Evolutionary conservation across 2,797 vertebrate species (phyloP).

Genomic region (Lophius americanus): DNA sequence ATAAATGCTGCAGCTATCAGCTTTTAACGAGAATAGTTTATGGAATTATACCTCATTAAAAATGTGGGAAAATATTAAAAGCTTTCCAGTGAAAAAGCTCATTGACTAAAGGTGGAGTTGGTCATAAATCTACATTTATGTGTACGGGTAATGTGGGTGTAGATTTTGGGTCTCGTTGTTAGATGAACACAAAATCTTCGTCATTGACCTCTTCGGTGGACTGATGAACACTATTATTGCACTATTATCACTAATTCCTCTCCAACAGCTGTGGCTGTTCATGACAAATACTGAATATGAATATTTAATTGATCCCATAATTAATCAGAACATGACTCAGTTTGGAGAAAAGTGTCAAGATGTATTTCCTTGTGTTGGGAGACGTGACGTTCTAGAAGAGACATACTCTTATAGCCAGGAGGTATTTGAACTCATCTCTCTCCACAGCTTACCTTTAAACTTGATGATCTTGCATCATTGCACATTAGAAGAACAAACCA

Average conservation of each 20-base stretch:
- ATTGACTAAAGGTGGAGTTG: slow-evolving; percentile 7
- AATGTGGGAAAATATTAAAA: slow-evolving; percentile 16
- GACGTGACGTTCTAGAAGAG: background rate
- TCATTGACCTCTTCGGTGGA: background rate
- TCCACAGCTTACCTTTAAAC: background rate
- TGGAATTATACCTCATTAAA: slow-evolving; percentile 10
- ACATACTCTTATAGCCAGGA: background rate
- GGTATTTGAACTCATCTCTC: background rate
- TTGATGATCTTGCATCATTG: background rate
- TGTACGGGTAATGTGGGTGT: slow-evolving; percentile 14
- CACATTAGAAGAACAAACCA: no score
- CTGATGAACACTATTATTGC: background rate
- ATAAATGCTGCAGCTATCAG: slow-evolving; percentile 14
- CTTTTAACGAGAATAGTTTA: slow-evolving; percentile 16
- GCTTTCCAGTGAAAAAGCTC: slow-evolving; percentile 16
- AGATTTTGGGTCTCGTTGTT: slow-evolving; percentile 8
- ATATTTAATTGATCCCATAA: background rate
- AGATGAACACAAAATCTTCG: no score
- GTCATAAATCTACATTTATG: slow-evolving; percentile 2
- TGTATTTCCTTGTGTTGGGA: background rate
- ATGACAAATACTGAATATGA: background rate
- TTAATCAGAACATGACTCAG: background rate
- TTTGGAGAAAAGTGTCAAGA: background rate
- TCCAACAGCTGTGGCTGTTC: background rate
- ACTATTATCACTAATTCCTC: background rate